Base-by-base conservation (phyloP, 2,888 invertebrate genomes). In the Diadegma fenestrale region DNA sequence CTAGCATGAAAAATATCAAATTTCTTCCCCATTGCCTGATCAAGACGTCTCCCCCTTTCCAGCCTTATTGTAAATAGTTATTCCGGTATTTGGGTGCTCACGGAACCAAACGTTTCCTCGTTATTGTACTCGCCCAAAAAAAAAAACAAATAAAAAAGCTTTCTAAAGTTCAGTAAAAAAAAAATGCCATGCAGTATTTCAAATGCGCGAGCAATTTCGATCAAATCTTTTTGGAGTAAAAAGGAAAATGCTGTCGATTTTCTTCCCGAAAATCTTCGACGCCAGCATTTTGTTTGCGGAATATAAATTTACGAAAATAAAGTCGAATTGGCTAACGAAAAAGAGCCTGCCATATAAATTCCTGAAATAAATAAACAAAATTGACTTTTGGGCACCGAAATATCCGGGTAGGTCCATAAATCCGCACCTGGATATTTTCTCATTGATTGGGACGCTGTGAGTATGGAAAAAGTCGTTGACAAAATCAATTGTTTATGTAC, bases 31-130 rank as follows among this genome's bases (percentile, higher is more conserved):
- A 17, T 41, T 12, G 54, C 54, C 22, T 41, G 54, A 22, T 19
- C 30, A n/a, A 33, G 37, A 22, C 22, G 26, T 26, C 26, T 54
- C 61, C 33, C 48, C 6, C 30, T 41, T 58, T 22, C 14, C 33
- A 51, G 64, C 64, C 48, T 41, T 51, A 12, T 43, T 73, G 22
- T 45, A 26, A 33, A 63, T n/a, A 12, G 22, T 41, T 19, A 19
- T 68, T 26, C n/a, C n/a, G n/a, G 6, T 33, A 43, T 61, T 30
- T 37, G 37, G 26, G 19, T 14, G 64, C 76, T 77, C 54, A n/a
- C 41, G 12, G 30, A 48, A 64, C 30, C 30, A 10, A 17, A 76
- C 14, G 14, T 37, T 45, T 45, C n/a, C 51, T 4, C 22, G 14
- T 19, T 76, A 76, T 30, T 30, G 22, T 37, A 64, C 37, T 10